Evolutionary conservation across 2,113 vertebrate species (phyloP), one percentile per base, ranked within the genome.

Genomic region (Rafetus swinhoei): DNA sequence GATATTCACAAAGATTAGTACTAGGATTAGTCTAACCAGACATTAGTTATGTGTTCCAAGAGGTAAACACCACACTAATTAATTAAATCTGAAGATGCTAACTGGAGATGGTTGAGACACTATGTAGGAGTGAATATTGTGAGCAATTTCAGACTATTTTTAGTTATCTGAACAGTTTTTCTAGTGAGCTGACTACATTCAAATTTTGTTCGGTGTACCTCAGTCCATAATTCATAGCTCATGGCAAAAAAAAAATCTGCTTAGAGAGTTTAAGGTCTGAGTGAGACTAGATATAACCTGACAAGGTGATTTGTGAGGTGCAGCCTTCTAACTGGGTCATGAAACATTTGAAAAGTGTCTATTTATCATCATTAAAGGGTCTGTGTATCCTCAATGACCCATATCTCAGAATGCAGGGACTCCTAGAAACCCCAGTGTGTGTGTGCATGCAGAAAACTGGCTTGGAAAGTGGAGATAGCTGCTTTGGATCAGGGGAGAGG

Each of bases 321-420:
- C 39, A 35, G 11, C 72, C 45, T 65, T 77, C 54, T 85, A 89
- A 81, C 53, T 53, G 57, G 62, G 81, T 84, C 84, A 50, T 27
- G 62, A 89, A 83, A 79, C 18, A 53, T 91, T 85, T 85, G 24
- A 55, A 53, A 81, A 25, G 79, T 60, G 89, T 52, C 12, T 89
- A 85, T 92, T 93, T 79, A 81, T 83, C 79, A 83, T 89, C 69
- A 56, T 82, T 87, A 87, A 90, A 89, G 32, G 6, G 59, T 24
- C 25, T 93, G 82, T 82, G 21, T 79, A 62, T 69, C 24, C 55
- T 90, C 24, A 45, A 27, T 59, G 52, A 84, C 16, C 11, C n/a
- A 72, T 32, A 35, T 55, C 25, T n/a, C 32, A 77, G 52, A 92
- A 87, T 82, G 15, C 18, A 87, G 25, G n/a, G 82, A 27, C 35